Conservation (phyloP, 2,888 invertebrate genomes). For the Helobdella robusta region DNA sequence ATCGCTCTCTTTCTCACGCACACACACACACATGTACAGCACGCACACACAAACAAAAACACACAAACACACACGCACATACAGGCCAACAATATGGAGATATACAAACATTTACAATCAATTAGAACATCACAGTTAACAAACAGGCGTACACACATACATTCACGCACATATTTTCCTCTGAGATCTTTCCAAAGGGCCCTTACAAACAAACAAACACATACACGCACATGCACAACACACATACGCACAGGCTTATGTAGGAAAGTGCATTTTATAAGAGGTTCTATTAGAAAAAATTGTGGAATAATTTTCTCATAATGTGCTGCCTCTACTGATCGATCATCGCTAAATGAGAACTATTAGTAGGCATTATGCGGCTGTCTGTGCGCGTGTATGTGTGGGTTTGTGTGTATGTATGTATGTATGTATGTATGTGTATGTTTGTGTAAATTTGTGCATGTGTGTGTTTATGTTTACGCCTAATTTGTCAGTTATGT, state of each 20-base stretch:
- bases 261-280: neutral
- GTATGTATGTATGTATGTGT: neutral
- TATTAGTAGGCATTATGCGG: neutral
- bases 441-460: neutral
- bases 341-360: too few species aligned
- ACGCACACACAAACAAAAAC: neutral
- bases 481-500: neutral
- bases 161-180: neutral
- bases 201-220: neutral
- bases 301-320: too few species aligned
- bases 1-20: too few species aligned
- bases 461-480: neutral
- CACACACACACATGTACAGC: too few species aligned
- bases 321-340: too few species aligned
- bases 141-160: neutral
- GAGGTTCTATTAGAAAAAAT: too few species aligned
- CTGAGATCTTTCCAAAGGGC: too few species aligned
- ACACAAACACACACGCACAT: slow-evolving; percentile 1
- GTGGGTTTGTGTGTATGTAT: neutral
- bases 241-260: neutral
- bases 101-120: neutral
- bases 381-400: neutral
- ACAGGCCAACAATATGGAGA: neutral
- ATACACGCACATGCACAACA: neutral
- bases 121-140: neutral